Evolutionary conservation across 53 echinoderm and acorn worm genomes (phyloP), one percentile per base, ranked within the genome.

Genomic region (Antedon mediterranea): DNA sequence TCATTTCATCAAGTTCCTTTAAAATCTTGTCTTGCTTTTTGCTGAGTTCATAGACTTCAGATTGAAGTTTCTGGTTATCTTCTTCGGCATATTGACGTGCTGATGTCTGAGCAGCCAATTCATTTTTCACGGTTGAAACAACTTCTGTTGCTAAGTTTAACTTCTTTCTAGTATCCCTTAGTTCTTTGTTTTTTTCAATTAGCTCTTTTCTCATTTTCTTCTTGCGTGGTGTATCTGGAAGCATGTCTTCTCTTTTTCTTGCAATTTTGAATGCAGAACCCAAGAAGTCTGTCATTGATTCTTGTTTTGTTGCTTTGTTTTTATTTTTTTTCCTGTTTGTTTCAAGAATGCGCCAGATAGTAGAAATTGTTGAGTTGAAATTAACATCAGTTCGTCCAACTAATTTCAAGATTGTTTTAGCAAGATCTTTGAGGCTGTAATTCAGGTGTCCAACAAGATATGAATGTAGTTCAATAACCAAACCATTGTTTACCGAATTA

Each of bases 211-310:
- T 71, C 71, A 79, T 33, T 37, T 79, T 79, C 32, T 71, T 79
- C 80, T 80, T 80, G 33, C 80, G 29, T 80, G 73, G 80, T 33
- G 80, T 80, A 72, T 80, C 80, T 37, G 34, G 80, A 73, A 27
- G 28, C 28, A 1, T 4, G 27, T 33, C 33, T 31, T 28, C 18
- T 77, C 34, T 71, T 82, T 82, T 33, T 32, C 34, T 57, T 18
- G 57, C 57, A 11, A 57, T 57, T 57, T 57, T 57, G 20, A 57
- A 57, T 2, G 57, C 23, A 57, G 9, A 3, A 57, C 57, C 20
- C 7, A 57, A 18, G 20, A 57, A 57, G 9, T 2, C 57, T 18
- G 57, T 57, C 20, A 57, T 3, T 57, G 9, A 13, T 23, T 57
- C 15, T 57, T 13, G 57, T 18, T 57, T 57, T 15, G 57, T 26